phyloP scores from a whole-genome alignment of 2,797 vertebrate genomes.

The Ctenopoma multispine region DNA sequence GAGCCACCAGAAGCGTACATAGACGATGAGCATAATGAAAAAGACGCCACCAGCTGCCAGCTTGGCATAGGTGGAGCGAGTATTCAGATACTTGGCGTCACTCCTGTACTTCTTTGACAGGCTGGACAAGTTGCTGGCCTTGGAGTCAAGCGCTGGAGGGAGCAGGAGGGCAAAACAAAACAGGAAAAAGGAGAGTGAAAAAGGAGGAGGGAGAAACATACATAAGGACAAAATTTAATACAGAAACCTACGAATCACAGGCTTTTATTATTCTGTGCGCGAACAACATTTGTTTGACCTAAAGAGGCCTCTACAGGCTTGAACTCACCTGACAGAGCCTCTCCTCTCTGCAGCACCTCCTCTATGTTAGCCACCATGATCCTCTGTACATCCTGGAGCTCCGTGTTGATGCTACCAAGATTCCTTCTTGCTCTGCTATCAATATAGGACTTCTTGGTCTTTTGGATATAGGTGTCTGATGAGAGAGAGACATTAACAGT shows the following conservation, averaged over 20 bases:
- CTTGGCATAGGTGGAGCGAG: slow-evolving; percentile 98
- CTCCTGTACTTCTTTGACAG: slow-evolving; percentile 98
- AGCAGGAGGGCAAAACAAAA: slow-evolving; percentile 8
- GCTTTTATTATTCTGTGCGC: neutral
- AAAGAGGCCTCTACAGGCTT: neutral
- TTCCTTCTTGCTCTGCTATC: slow-evolving; percentile 96
- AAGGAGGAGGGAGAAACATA: neutral
- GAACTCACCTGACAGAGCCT: slow-evolving; percentile 93
- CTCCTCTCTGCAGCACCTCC: slow-evolving; percentile 95
- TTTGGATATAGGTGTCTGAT: slow-evolving; percentile 98
- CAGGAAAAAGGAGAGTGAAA: neutral
- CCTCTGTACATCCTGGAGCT: slow-evolving; percentile 97
- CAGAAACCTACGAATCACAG: neutral
- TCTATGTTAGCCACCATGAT: slow-evolving; percentile 99
- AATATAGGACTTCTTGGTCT: slow-evolving; percentile 98
- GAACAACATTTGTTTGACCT: neutral
- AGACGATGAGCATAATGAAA: slow-evolving; percentile 98
- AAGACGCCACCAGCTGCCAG: slow-evolving; percentile 95
- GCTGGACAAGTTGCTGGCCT: slow-evolving; percentile 96
- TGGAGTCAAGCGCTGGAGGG: slow-evolving; percentile 93
- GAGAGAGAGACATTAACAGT: neutral
- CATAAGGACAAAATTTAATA: neutral
- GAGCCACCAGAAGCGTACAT: slow-evolving; percentile 99
- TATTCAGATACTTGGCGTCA: slow-evolving; percentile 98
- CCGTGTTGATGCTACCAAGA: slow-evolving; percentile 96